Conservation (phyloP, 2,888 invertebrate species). For the Ichneumoninae sp. region DNA sequence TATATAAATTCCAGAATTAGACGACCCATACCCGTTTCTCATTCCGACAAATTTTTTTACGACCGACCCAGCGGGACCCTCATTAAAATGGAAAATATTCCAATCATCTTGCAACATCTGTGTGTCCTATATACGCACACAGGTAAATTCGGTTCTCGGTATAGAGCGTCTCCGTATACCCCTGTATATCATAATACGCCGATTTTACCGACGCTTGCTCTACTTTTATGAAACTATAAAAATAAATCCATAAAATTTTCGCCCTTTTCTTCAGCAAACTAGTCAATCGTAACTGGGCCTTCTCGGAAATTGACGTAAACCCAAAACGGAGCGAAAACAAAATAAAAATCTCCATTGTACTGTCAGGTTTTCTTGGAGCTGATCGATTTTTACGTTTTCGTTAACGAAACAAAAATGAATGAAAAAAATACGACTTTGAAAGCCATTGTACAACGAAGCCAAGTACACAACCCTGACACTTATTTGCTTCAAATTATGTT, state of each 20-base stretch:
- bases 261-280: neutral
- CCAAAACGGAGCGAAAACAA: neutral
- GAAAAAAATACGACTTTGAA: neutral
- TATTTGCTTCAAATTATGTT: too few species aligned
- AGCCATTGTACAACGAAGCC: too few species aligned
- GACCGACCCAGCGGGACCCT: constrained; percentile 49
- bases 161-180: neutral
- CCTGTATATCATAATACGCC: neutral
- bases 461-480: too few species aligned
- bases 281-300: constrained; percentile 1
- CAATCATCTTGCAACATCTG: constrained; percentile 49
- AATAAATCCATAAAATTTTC: constrained; percentile 11
- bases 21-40: constrained; percentile 21
- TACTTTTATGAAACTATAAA: constrained; percentile 46
- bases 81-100: constrained; percentile 53
- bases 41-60: constrained; percentile 50
- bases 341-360: neutral
- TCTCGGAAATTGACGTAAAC: constrained; percentile 13
- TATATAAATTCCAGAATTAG: constrained; percentile 13
- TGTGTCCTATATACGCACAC: constrained; percentile 18
- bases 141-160: neutral
- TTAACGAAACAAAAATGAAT: neutral
- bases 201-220: constrained; percentile 7
- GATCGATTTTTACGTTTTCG: neutral
- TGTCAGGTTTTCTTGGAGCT: neutral